Percentiles rank a stretch among this genome's conserved stretches.
These are phyloP conservation scores for Campylorhamphus procurvoides DNA, from an alignment of 2,113 vertebrate genomes.

Conservation along the genomic window DNA sequence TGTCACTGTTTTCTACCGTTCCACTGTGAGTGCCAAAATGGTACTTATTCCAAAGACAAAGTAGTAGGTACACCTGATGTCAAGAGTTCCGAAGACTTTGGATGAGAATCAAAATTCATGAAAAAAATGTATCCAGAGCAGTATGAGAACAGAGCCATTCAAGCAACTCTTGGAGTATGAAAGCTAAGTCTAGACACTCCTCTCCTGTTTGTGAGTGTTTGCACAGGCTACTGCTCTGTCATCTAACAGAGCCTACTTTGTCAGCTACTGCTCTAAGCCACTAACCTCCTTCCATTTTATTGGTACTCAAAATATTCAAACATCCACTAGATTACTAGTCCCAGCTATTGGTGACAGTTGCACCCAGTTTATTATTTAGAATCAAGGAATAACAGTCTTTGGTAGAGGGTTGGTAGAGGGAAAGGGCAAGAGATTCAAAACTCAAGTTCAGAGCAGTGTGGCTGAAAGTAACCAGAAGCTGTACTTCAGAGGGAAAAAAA, in stretches of 20 bases:
- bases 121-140: background rate
- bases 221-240: background rate
- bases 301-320: background rate
- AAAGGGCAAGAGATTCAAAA: background rate
- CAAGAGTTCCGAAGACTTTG: background rate
- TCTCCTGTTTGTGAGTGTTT: background rate
- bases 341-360: background rate
- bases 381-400: background rate
- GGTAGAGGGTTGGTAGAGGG: background rate
- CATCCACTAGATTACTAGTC: background rate
- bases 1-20: background rate
- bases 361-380: background rate
- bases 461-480: background rate
- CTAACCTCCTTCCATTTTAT: background rate
- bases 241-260: background rate
- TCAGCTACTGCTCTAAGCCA: background rate
- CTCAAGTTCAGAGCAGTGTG: background rate
- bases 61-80: background rate
- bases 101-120: background rate
- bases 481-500: background rate
- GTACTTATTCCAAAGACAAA: background rate
- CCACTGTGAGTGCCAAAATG: background rate
- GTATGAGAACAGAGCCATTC: background rate
- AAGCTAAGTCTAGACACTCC: background rate
- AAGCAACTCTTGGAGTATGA: background rate